Evolutionary conservation across 2,797 vertebrate genomes (phyloP).

Genomic region (Nannoperca obscura): DNA sequence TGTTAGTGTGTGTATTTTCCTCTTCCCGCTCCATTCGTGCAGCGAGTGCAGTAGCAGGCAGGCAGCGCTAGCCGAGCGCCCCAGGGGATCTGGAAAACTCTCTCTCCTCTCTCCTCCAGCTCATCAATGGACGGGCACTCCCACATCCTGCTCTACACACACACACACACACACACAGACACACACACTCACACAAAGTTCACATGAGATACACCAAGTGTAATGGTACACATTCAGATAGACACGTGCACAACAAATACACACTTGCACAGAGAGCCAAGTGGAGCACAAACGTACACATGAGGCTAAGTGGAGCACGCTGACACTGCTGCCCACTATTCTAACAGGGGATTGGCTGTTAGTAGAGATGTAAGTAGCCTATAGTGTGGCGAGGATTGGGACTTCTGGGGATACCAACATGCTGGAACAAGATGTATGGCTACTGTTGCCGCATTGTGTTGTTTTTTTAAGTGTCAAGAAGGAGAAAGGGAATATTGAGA

Average conservation of each 20-base stretch:
- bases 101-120: conserved; percentile 52
- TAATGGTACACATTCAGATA: conserved; percentile 27
- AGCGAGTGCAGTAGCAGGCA: conserved; percentile 58
- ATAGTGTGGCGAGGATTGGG: conserved; percentile 37
- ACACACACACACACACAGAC: conserved; percentile 21
- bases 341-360: conserved; percentile 37
- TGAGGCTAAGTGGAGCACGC: conserved; percentile 42
- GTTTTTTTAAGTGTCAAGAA: not conserved
- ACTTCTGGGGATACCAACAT: conserved; percentile 47
- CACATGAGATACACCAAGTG: not conserved
- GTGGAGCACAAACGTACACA: conserved; percentile 49
- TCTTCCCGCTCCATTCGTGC: conserved; percentile 56
- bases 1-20: conserved; percentile 18
- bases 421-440: conserved; percentile 22
- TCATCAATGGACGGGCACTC: conserved; percentile 79
- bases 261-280: conserved; percentile 43
- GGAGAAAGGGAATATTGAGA: not conserved
- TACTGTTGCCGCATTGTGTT: conserved; percentile 14
- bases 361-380: conserved; percentile 29
- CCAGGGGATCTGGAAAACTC: conserved; percentile 72
- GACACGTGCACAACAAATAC: conserved; percentile 28
- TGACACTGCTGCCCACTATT: conserved; percentile 40
- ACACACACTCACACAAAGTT: conserved; percentile 1
- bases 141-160: conserved; percentile 54
- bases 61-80: conserved; percentile 57